phyloP scores from a whole-genome alignment of 64 coral and sea anemone species.

The Dendrophyllia cribrosa region DNA sequence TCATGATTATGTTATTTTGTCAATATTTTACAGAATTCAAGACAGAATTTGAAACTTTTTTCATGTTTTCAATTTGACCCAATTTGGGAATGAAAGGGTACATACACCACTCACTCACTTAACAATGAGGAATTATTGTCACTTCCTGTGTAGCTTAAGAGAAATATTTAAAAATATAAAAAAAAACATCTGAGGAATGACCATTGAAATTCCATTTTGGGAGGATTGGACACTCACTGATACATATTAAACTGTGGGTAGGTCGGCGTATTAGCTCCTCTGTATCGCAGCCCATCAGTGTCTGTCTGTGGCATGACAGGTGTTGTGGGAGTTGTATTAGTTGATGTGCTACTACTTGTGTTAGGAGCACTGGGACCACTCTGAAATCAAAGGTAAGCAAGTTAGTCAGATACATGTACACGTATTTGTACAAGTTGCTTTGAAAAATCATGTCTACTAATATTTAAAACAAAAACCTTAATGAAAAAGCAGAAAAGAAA shows the following conservation, averaged over 20 bases:
- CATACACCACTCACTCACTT: not conserved
- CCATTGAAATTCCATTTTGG: not conserved
- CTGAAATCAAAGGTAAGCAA: slow-evolving; percentile 2
- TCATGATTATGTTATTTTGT: not conserved
- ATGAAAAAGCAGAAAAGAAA: too few relatives aligned
- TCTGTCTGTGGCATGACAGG: slow-evolving; percentile 22
- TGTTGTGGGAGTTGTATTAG: slow-evolving; percentile 22
- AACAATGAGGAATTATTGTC: too few relatives aligned
- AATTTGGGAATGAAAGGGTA: not conserved
- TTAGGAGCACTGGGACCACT: not conserved
- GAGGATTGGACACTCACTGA: slow-evolving; percentile 25
- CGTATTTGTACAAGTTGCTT: too few relatives aligned
- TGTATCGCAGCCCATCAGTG: slow-evolving; percentile 75
- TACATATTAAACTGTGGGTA: slow-evolving; percentile 69
- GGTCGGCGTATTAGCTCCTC: slow-evolving; percentile 61
- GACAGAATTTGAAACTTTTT: too few relatives aligned
- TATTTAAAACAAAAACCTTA: too few relatives aligned
- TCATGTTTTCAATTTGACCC: too few relatives aligned
- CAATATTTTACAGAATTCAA: too few relatives aligned
- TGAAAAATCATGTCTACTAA: too few relatives aligned
- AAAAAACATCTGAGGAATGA: not conserved
- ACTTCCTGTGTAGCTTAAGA: too few relatives aligned
- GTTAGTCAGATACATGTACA: too few relatives aligned
- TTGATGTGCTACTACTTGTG: slow-evolving; percentile 28
- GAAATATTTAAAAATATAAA: too few relatives aligned